A percentile compares a stretch with the other conserved stretches of the same genome.
Conservation (phyloP, 2,113 vertebrate genomes). For the Psephotus haematonotus region DNA sequence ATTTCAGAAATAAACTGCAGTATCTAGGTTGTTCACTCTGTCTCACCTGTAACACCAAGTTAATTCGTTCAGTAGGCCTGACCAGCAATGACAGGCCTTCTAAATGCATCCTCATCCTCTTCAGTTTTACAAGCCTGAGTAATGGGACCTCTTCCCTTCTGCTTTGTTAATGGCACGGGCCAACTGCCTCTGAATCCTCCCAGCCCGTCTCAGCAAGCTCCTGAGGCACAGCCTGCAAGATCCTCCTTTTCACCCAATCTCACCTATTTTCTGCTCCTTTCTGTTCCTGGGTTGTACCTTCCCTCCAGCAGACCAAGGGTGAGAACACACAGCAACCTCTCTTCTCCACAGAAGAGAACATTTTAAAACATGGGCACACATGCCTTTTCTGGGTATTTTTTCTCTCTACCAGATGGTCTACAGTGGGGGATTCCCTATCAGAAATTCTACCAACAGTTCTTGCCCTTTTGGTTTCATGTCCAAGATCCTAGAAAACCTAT, state of each 20-base stretch:
- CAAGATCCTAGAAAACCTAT: no score
- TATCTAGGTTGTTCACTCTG: not conserved
- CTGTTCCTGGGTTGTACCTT: not conserved
- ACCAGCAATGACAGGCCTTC: not conserved
- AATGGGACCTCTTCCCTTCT: not conserved
- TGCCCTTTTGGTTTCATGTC: no score
- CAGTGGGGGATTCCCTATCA: no score
- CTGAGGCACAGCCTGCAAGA: not conserved
- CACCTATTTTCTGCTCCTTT: not conserved
- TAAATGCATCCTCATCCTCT: not conserved
- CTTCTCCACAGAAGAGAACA: not conserved
- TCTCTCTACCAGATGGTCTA: not conserved
- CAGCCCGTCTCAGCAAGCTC: not conserved
- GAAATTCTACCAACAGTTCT: no score
- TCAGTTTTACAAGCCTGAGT: not conserved
- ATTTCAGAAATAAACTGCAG: not conserved
- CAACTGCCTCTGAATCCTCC: not conserved
- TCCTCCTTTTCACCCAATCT: not conserved
- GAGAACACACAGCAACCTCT: not conserved
- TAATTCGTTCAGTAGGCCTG: not conserved
- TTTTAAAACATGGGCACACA: not conserved
- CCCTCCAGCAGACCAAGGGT: not conserved
- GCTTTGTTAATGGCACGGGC: not conserved
- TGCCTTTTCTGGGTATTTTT: not conserved
- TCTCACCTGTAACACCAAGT: rapidly evolving